Conservation (phyloP, 2,797 vertebrate genomes). For the Anguilla obscura region DNA sequence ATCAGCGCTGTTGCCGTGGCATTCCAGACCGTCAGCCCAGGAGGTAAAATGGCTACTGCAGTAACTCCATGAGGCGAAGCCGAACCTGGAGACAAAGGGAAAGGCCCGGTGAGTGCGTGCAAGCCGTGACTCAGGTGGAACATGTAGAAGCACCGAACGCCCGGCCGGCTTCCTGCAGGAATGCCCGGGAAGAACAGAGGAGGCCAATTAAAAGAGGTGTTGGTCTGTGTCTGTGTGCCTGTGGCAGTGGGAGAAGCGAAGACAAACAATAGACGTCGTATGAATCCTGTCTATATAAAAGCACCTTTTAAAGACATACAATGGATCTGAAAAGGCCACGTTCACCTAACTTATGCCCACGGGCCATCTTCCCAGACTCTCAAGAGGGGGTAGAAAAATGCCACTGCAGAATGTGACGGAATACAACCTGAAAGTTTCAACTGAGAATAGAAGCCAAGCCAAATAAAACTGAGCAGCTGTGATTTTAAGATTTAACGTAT, state of each 20-base stretch:
- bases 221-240: background rate
- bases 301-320: background rate
- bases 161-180: background rate
- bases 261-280: background rate
- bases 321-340: background rate
- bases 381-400: background rate
- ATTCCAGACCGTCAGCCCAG: slow-evolving; percentile 33
- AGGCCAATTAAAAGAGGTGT: background rate
- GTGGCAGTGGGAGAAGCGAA: background rate
- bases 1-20: slow-evolving; percentile 37
- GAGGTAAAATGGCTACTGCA: slow-evolving; percentile 25
- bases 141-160: background rate
- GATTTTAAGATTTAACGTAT: background rate
- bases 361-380: background rate
- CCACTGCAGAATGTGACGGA: background rate
- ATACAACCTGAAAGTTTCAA: background rate
- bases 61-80: slow-evolving; percentile 38
- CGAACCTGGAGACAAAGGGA: slow-evolving; percentile 46
- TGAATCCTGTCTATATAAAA: background rate
- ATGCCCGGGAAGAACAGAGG: background rate
- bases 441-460: background rate
- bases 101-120: background rate
- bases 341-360: background rate
- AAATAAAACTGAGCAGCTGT: background rate
- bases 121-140: background rate